Conservation (phyloP, 2,797 vertebrate species). For the Fistularia tabacaria region DNA sequence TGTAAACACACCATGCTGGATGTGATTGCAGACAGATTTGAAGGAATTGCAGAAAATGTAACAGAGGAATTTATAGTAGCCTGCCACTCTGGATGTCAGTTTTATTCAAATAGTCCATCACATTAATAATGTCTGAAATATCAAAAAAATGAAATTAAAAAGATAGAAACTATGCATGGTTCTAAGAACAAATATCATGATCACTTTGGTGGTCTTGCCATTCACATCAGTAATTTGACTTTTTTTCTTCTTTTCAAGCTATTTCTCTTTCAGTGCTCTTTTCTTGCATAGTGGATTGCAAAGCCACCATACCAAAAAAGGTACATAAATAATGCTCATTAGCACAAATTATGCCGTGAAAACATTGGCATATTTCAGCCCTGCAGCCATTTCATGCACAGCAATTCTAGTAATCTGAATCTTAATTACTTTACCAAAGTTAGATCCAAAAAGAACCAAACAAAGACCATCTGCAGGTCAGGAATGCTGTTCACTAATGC, state of each 20-base stretch:
- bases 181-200: too few relatives aligned
- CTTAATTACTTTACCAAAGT: constrained; percentile 29
- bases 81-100: too few relatives aligned
- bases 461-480: constrained; percentile 69
- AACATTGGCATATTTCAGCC: constrained; percentile 12
- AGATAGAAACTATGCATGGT: too few relatives aligned
- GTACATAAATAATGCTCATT: constrained; percentile 23
- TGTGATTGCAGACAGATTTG: constrained; percentile 9
- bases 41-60: constrained; percentile 23
- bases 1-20: constrained; percentile 45
- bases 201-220: too few relatives aligned
- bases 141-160: too few relatives aligned
- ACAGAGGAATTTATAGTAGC: constrained; percentile 8
- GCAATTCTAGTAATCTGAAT: constrained; percentile 32
- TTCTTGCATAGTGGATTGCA: constrained; percentile 1
- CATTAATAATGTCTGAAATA: too few relatives aligned
- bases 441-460: constrained; percentile 71
- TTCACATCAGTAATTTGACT: too few relatives aligned
- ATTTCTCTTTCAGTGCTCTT: constrained; percentile 28
- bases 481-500: constrained; percentile 54
- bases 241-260: constrained; percentile 9
- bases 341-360: constrained; percentile 21
- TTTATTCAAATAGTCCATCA: too few relatives aligned
- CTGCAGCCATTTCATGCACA: constrained; percentile 37
- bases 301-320: constrained; percentile 15